Evolutionary conservation across 2,797 vertebrate species (phyloP).

Genomic region (Sebastes iracundus): DNA sequence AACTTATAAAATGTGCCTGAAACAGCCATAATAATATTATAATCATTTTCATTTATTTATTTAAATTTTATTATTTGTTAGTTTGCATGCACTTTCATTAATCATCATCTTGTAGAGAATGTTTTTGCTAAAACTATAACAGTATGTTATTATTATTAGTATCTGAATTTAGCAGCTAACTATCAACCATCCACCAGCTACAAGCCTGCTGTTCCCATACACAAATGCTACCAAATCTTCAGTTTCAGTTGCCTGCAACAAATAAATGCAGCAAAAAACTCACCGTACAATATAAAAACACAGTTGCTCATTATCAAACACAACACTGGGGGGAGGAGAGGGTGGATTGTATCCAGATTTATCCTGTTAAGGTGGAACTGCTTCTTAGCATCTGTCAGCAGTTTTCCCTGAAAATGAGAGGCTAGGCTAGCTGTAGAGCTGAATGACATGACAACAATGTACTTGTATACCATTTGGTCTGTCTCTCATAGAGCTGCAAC

Average conservation of each 20-base stretch:
- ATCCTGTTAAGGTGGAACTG: neutral
- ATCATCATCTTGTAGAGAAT: neutral
- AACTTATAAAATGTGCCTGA: too few relatives aligned
- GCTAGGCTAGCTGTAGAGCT: neutral
- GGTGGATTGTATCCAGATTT: neutral
- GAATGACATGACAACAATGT: neutral
- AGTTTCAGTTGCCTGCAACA: neutral
- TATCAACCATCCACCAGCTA: neutral
- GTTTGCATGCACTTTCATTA: rapidly evolving
- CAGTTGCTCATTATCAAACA: neutral
- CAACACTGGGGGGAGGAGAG: too few relatives aligned
- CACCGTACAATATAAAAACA: neutral
- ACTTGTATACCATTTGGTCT: too few relatives aligned
- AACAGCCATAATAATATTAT: too few relatives aligned
- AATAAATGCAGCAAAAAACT: neutral
- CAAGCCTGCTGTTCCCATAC: neutral
- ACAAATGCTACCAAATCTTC: neutral
- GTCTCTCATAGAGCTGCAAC: too few relatives aligned
- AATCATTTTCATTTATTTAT: too few relatives aligned
- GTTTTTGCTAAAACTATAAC: neutral
- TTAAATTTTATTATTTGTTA: neutral
- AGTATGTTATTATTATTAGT: neutral
- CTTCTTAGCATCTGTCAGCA: neutral
- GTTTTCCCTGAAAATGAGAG: neutral
- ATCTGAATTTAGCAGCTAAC: neutral